Conservation (phyloP, 2,888 invertebrate genomes). For the Troides aeacus region DNA sequence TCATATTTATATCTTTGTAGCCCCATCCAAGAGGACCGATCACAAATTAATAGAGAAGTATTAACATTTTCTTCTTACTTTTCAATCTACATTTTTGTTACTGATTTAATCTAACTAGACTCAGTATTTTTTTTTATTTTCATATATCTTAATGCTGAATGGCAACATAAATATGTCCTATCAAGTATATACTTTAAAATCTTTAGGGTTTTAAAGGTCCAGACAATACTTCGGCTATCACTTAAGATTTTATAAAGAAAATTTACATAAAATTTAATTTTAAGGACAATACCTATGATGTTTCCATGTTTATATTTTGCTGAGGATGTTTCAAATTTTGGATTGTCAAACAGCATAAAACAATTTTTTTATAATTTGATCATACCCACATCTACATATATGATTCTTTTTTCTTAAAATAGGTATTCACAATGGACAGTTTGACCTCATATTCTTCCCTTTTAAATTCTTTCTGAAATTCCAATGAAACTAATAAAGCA, state of each 20-base stretch:
- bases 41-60: too few species aligned
- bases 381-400: neutral
- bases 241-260: neutral
- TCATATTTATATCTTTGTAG: too few species aligned
- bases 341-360: neutral
- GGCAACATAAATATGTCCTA: too few species aligned
- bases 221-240: too few species aligned
- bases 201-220: too few species aligned
- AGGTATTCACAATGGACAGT: neutral
- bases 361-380: neutral
- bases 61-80: too few species aligned
- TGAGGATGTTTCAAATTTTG: neutral
- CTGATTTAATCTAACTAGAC: too few species aligned
- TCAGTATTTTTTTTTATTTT: too few species aligned
- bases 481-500: neutral
- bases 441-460: neutral
- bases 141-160: too few species aligned
- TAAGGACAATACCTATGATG: neutral
- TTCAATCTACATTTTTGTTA: too few species aligned
- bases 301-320: neutral
- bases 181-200: too few species aligned
- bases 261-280: neutral
- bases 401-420: neutral
- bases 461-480: neutral
- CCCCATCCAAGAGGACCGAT: too few species aligned